Base-by-base conservation (phyloP, 1,140 invertebrate species). In the Leptinotarsa defecta region DNA sequence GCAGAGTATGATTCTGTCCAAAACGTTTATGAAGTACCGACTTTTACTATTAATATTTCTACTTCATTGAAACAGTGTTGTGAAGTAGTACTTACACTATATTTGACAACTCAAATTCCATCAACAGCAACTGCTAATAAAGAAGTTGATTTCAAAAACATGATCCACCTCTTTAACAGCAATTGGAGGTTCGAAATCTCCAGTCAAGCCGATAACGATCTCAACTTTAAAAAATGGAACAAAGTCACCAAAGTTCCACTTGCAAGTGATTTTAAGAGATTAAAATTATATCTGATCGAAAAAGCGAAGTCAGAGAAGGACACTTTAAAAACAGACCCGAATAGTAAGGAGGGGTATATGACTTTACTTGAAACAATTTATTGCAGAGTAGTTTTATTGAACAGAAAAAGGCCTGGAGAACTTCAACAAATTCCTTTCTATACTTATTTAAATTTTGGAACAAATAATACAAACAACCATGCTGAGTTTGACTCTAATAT, bases 161-260 rank as follows among this genome's bases (percentile, higher is more conserved):
- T 52, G 17, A 52, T 52, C 13, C 13, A 20, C 57, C n/a, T 57
- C 57, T 27, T 13, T 19, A 13, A 57, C 69, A 5, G 24, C 24
- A 71, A 61, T 57, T 83, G 73, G 76, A 70, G 62, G 19, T 79
- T 68, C 49, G 79, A 80, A 52, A 52, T 80, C 63, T 80, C 79
- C 20, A 70, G 63, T 63, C 80, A 84, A 72, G 81, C 83, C 4
- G 73, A 74, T 15, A 71, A 73, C 20, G 79, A 83, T 77, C 62
- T 84, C 20, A 81, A 82, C 74, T 73, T 72, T 24, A 83, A 83
- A 34, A 84, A 84, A 76, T 83, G 76, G 78, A 83, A 83, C 62
- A 82, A 83, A 62, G 64, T 83, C 70, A 84, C 81, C 43, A 82
- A 83, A 19, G 78, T 84, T 11, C 83, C 83, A 13, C 77, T 84